A percentile compares a stretch with the other conserved stretches of the same genome.
Evolutionary conservation across 2,888 invertebrate genomes (phyloP).

Genomic region (Glaucopsyche alexis): DNA sequence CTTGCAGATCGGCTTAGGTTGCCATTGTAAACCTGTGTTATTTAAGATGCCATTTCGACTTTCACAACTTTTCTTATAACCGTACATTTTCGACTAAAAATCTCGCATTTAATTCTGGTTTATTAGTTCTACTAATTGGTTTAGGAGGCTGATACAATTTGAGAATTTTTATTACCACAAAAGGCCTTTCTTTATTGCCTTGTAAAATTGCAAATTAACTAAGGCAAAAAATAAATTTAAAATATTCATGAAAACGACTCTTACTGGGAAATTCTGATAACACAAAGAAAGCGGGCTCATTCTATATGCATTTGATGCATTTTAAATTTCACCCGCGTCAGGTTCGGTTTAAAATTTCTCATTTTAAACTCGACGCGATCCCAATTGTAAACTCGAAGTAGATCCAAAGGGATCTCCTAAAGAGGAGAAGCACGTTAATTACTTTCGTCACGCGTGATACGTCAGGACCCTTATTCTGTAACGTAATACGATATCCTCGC

Average conservation of each 20-base stretch:
- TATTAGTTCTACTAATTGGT: background rate
- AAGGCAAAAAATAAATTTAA: background rate
- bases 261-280: background rate
- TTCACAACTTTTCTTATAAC: background rate
- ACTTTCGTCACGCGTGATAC: background rate
- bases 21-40: too few relatives aligned
- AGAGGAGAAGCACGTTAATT: background rate
- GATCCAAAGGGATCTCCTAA: too few relatives aligned
- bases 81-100: background rate
- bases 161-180: slow-evolving; percentile 1
- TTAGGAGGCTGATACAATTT: background rate
- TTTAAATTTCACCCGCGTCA: slow-evolving; percentile 10
- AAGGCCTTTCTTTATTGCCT: background rate
- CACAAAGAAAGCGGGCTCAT: background rate
- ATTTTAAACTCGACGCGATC: background rate
- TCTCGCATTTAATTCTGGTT: background rate
- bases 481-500: background rate
- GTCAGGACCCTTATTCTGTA: background rate
- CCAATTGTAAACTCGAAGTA: background rate
- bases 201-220: background rate
- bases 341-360: background rate
- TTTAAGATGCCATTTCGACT: background rate
- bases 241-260: background rate
- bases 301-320: slow-evolving; percentile 1
- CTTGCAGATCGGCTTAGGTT: too few relatives aligned